phyloP scores from a whole-genome alignment of 2,797 vertebrate species.

The Hirundo rustica region DNA sequence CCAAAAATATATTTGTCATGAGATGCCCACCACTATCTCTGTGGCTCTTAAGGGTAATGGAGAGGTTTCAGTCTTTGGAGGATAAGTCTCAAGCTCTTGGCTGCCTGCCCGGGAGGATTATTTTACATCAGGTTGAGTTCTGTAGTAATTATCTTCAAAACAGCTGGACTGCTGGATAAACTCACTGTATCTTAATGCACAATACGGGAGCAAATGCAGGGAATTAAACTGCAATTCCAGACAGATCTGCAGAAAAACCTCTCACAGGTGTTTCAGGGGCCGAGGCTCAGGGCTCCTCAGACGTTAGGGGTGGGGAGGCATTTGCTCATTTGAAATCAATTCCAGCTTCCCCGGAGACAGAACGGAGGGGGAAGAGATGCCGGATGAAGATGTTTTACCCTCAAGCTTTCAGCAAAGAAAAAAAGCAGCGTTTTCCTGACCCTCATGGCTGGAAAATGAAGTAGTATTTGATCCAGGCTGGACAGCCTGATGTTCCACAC shows the following conservation, averaged over 20 bases:
- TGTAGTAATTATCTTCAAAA: conserved; percentile 82
- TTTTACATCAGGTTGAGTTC: conserved; percentile 79
- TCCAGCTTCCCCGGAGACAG: not conserved
- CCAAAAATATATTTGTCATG: conserved; percentile 56
- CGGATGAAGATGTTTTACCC: conserved; percentile 31
- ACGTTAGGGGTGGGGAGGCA: not conserved
- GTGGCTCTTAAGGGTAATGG: conserved; percentile 66
- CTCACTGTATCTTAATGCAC: conserved; percentile 69
- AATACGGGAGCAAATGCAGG: conserved; percentile 69
- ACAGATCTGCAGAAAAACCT: conserved; percentile 12
- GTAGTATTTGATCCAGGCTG: not conserved
- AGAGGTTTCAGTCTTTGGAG: conserved; percentile 69
- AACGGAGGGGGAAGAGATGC: not conserved
- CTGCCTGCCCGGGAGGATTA: conserved; percentile 76
- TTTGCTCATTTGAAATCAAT: conserved; percentile 31
- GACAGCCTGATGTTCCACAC: not conserved
- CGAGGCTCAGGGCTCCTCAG: not conserved
- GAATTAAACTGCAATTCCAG: conserved; percentile 77
- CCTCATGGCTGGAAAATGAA: not conserved
- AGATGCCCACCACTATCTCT: conserved; percentile 49
- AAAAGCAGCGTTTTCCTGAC: not conserved
- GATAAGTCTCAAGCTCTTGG: conserved; percentile 69
- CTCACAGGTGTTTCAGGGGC: not conserved
- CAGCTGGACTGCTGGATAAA: conserved; percentile 83
- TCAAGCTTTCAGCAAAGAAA: not conserved